Conservation (phyloP, 2,797 vertebrate species). For the Monodelphis domestica region DNA sequence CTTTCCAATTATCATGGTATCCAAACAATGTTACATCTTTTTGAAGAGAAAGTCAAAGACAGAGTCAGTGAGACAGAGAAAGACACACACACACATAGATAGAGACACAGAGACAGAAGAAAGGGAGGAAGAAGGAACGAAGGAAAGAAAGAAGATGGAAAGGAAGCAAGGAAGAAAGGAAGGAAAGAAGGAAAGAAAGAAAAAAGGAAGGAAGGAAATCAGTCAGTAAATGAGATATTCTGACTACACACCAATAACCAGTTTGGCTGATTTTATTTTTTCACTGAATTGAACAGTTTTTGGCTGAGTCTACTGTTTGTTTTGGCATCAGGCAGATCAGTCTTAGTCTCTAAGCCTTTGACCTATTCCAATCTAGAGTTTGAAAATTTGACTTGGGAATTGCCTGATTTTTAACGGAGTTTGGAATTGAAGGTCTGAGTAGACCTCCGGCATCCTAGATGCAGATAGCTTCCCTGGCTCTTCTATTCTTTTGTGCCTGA, state of each 20-base stretch:
- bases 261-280: background rate
- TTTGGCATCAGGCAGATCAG: background rate
- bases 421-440: background rate
- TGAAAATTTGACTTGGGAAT: background rate
- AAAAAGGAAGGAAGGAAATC: background rate
- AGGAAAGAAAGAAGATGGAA: too few relatives aligned
- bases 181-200: background rate
- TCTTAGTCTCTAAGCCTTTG: background rate
- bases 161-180: background rate
- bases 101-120: too few relatives aligned
- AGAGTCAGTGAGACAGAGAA: too few relatives aligned
- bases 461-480: background rate
- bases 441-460: background rate
- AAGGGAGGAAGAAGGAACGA: too few relatives aligned
- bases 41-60: background rate
- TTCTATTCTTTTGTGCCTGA: background rate
- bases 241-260: background rate
- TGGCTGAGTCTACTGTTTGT: background rate
- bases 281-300: background rate
- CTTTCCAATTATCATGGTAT: background rate
- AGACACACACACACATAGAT: too few relatives aligned
- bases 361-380: background rate
- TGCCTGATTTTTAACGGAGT: background rate
- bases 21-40: background rate
- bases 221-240: background rate